Evolutionary conservation across 1,140 invertebrate species (phyloP), one percentile per base, ranked within the genome.

Genomic region (Ceratitis capitata): DNA sequence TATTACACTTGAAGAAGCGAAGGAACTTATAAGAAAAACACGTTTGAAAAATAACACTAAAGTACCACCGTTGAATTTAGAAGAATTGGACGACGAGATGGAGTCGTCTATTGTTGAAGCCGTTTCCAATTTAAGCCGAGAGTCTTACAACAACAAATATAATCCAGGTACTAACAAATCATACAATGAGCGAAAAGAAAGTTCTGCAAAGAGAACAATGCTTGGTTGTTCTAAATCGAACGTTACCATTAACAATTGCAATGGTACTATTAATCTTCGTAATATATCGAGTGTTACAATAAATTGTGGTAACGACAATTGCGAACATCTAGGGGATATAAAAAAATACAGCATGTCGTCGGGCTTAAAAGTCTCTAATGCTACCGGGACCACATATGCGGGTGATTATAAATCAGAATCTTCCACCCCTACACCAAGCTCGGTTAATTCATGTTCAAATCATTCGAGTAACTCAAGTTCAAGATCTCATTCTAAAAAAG

Each of bases 191-290:
- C 85, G 42, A 88, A 45, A 86, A 82, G 85, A 82, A 26, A 69
- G 85, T 42, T 32, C 32, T 12, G 47, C 26, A 35, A 83, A 64
- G 42, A 86, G 85, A 87, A 84, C 82, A n/a, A 87, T 87, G 86
- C 89, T 86, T 84, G 90, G 83, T 64, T 87, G 88, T 32, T 89
- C 90, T 64, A 90, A 91, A 86, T 89, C 88, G 88, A 91, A 92
- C 82, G 90, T 92, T n/a, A 92, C 90, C 16, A 91, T 92, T 19
- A 92, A 92, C 82, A 92, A 91, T 61, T 92, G 91, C 86, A 92
- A 90, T 85, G 91, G 91, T n/a, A 92, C 88, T 12, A 91, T 92
- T 3, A 92, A 91, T 85, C 84, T 92, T 23, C 88, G 89, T n/a
- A 92, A 92, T 83, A 92, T 92, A 2, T 89, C 90, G 64, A 92